phyloP scores from a whole-genome alignment of 2,113 vertebrate genomes.

The Chloropsis hardwickii region DNA sequence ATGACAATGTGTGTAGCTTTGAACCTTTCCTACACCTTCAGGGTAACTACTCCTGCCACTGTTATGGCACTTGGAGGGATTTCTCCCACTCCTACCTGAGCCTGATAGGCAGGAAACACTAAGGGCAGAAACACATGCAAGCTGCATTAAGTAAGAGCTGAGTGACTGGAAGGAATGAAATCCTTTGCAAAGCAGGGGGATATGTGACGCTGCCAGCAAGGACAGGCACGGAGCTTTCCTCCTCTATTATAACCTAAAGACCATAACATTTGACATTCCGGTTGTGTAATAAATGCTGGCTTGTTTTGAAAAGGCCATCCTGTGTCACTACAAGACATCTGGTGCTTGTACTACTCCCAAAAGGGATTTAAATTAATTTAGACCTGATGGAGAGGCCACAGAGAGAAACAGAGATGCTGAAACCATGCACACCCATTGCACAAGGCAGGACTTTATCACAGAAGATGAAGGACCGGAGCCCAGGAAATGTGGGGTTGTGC shows the following conservation, averaged over 20 bases:
- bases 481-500: background rate
- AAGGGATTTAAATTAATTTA: conserved; percentile 33
- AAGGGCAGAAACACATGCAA: background rate
- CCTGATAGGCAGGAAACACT: background rate
- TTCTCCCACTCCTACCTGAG: background rate
- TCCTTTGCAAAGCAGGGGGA: background rate
- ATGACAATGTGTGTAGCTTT: background rate
- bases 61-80: background rate
- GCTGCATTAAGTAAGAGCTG: background rate
- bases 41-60: background rate
- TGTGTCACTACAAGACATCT: conserved; percentile 3
- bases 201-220: background rate
- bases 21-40: background rate
- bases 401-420: background rate
- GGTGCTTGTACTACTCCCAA: background rate
- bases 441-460: background rate
- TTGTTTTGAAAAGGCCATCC: conserved; percentile 54
- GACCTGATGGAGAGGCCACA: background rate
- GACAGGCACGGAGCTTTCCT: conserved; percentile 30
- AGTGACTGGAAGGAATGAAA: background rate
- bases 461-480: background rate
- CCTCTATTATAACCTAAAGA: conserved; percentile 45
- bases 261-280: conserved; percentile 44
- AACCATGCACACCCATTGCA: background rate
- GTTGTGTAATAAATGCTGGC: conserved; percentile 48